Evolutionary conservation across 2,113 vertebrate genomes (phyloP).

Genomic region (Odontophorus gujanensis): DNA sequence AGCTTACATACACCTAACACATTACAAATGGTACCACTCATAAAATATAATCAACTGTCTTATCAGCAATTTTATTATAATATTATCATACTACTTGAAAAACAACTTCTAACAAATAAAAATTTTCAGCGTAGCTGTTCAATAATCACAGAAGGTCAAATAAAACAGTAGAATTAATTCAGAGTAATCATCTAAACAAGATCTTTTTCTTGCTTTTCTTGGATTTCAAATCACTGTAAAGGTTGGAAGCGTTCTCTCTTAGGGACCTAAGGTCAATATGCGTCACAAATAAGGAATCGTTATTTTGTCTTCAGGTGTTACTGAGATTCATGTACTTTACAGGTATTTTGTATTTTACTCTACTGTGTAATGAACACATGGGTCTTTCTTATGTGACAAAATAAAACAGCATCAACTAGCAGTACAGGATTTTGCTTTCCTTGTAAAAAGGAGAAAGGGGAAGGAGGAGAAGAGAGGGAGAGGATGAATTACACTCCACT

Average conservation of each 20-base stretch:
- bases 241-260: background rate
- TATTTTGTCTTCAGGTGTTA: background rate
- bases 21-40: slow-evolving; percentile 29
- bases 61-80: background rate
- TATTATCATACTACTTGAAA: background rate
- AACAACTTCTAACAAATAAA: background rate
- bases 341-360: slow-evolving; percentile 17
- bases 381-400: slow-evolving; percentile 31
- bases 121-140: slow-evolving; percentile 39
- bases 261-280: background rate
- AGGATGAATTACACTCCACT: slow-evolving; percentile 25
- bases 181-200: background rate
- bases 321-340: background rate
- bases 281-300: slow-evolving; percentile 2
- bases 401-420: background rate
- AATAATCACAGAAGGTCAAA: slow-evolving; percentile 37
- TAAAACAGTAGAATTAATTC: slow-evolving; percentile 6
- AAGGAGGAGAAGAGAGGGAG: too few species aligned
- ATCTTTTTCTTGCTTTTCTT: slow-evolving; percentile 35
- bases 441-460: background rate
- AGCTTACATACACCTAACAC: slow-evolving; percentile 1
- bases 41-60: slow-evolving; percentile 16
- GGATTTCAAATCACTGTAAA: background rate
- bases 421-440: too few species aligned
- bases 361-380: background rate